Evolutionary conservation across 1,140 invertebrate species (phyloP).

Genomic region (Drosophila azteca): DNA sequence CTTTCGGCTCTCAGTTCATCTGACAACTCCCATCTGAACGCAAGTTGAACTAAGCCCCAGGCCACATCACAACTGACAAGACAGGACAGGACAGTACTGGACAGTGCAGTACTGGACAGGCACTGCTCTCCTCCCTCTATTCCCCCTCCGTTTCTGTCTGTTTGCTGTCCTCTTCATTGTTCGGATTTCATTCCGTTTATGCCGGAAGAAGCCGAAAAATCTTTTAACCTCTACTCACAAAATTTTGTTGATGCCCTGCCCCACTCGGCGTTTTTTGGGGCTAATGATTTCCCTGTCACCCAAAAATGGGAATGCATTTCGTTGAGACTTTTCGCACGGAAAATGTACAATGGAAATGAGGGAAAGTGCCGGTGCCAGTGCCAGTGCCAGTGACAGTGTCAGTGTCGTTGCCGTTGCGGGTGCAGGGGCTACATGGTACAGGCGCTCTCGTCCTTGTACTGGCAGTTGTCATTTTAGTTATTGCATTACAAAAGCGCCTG

Average conservation of each 20-base stretch:
- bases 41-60: constrained; percentile 29
- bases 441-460: constrained; percentile 27
- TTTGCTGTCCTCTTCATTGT: constrained; percentile 16
- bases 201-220: constrained; percentile 60
- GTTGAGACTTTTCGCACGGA: constrained; percentile 61
- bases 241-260: constrained; percentile 50
- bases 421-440: neutral
- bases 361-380: neutral
- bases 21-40: constrained; percentile 40
- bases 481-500: constrained; percentile 74
- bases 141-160: constrained; percentile 1
- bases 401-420: neutral
- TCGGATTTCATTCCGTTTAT: constrained; percentile 48
- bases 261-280: constrained; percentile 22
- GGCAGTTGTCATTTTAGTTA: constrained; percentile 78
- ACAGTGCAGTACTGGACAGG: neutral
- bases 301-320: constrained; percentile 44
- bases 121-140: neutral
- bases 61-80: constrained; percentile 38
- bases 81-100: neutral
- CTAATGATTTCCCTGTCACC: constrained; percentile 68
- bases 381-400: neutral
- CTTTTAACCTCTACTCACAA: constrained; percentile 66
- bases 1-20: too few species aligned
- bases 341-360: constrained; percentile 28